Base-by-base conservation (phyloP, 2,113 vertebrate genomes). In the Malurus melanocephalus region DNA sequence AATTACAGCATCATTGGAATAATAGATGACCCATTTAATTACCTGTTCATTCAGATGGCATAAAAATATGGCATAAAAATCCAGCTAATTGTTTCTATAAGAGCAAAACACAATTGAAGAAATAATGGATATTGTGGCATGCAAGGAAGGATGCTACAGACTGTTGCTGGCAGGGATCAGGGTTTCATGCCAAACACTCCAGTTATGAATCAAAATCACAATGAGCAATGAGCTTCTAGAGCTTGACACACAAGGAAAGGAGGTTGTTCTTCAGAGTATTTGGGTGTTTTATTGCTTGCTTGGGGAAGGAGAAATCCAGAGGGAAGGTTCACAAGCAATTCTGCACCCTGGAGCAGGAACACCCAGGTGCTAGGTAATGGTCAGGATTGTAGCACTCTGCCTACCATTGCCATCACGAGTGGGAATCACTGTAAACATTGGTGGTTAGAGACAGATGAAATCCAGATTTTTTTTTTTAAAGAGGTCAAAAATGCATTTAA, bases 261-360 rank as follows among this genome's bases (percentile, higher is more conserved):
- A 93, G 91, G 85, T 80, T 95, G 92, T 88, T 95, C 95, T 86
- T 94, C 87, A 67, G 92, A 93, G 73, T 91, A 92, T 52, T 92
- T 92, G 92, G 90, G 68, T 93, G 60, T 77, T 96, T 97, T 96
- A 97, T 96, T 97, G 97, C 93, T 96, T 96, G 95, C 94, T 96
- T 71, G 38, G 46, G 89, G 92, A 80, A 93, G 75, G 56, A 60
- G 89, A 95, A 93, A 76, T 89, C 96, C 90, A 89, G 67, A 45
- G 91, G 92, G 87, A 96, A 96, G 85, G 51, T 43, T 60, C 23
- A 52, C 71, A 66, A 96, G 81, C 82, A 87, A 79, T 93, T 83
- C 62, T 65, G 16, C 84, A 78, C 65, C 64, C 61, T 65, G 78
- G 75, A 94, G 77, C 61, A 82, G 61, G 67, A 38, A 56, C 30